Conservation (phyloP, 1,140 invertebrate species). For the Elymnias hypermnestra region DNA sequence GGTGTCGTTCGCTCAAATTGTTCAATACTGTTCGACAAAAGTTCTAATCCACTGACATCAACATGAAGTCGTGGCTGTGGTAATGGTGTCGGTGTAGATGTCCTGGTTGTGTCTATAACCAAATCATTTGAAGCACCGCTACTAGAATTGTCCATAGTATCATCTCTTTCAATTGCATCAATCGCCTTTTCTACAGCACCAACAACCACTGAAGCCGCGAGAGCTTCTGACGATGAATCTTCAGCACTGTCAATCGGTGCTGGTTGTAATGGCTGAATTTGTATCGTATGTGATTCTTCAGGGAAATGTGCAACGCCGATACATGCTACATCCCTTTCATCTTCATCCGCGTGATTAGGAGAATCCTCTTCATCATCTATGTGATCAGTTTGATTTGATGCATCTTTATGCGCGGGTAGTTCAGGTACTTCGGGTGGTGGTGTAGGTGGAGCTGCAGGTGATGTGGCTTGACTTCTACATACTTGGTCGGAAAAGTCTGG, state of each 20-base stretch:
- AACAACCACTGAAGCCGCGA: conserved; percentile 37
- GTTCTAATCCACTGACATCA: conserved; percentile 87
- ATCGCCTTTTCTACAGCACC: conserved; percentile 61
- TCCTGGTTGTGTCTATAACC: conserved; percentile 55
- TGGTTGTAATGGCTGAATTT: conserved; percentile 38
- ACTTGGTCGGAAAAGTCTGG: conserved; percentile 58
- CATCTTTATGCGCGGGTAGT: conserved; percentile 81
- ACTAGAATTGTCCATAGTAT: conserved; percentile 49
- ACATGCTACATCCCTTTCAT: conserved; percentile 70
- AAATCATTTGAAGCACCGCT: conserved; percentile 56
- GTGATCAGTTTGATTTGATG: conserved; percentile 87
- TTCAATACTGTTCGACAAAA: conserved; percentile 88
- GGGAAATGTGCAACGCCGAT: conserved; percentile 63
- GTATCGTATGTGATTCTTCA: conserved; percentile 39
- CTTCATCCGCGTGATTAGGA: conserved; percentile 69
- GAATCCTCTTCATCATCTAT: conserved; percentile 76
- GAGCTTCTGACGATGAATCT: conserved; percentile 52
- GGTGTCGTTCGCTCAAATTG: conserved; percentile 79
- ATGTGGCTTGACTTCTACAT: conserved; percentile 77
- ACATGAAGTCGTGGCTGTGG: conserved; percentile 53
- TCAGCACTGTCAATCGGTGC: conserved; percentile 52
- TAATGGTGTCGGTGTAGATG: conserved; percentile 33
- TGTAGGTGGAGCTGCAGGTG: conserved; percentile 75
- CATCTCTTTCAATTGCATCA: conserved; percentile 62
- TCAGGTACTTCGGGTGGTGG: conserved; percentile 77